A percentile compares a stretch with the other conserved stretches of the same genome.
phyloP scores from a whole-genome alignment of 2,888 invertebrate species.

The Drosophila rubida region DNA sequence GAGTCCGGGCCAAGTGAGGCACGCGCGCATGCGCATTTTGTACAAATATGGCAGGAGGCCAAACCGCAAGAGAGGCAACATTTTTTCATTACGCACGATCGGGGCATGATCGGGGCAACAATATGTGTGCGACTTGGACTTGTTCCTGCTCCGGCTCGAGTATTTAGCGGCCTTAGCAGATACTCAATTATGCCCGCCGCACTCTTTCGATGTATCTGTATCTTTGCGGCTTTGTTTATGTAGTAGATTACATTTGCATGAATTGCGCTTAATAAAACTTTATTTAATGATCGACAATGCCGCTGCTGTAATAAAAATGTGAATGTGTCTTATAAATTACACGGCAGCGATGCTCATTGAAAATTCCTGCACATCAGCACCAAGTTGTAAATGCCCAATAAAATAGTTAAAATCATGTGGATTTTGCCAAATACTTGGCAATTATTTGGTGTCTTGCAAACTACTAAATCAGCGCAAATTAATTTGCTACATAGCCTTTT shows the following conservation, averaged over 20 bases:
- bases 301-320: slow-evolving; percentile 28
- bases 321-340: slow-evolving; percentile 43
- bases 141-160: slow-evolving; percentile 31
- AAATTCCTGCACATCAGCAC: slow-evolving; percentile 33
- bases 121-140: slow-evolving; percentile 33
- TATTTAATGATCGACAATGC: slow-evolving; percentile 46
- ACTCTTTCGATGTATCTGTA: slow-evolving; percentile 10
- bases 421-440: neutral
- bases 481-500: no score
- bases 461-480: neutral
- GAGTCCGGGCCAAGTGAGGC: slow-evolving; percentile 59
- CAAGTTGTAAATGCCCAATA: slow-evolving; percentile 44
- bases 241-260: slow-evolving; percentile 52
- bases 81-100: slow-evolving; percentile 55
- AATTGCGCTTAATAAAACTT: slow-evolving; percentile 23
- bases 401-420: slow-evolving; percentile 33
- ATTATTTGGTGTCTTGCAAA: neutral
- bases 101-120: slow-evolving; percentile 32
- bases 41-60: slow-evolving; percentile 67
- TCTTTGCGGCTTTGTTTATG: slow-evolving; percentile 25
- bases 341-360: slow-evolving; percentile 28
- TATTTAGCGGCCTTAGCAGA: slow-evolving; percentile 43
- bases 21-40: slow-evolving; percentile 64
- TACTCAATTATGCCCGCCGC: slow-evolving; percentile 49
- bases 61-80: slow-evolving; percentile 38